Conservation (phyloP, 1,140 invertebrate genomes). For the Mactra quadrangularis region DNA sequence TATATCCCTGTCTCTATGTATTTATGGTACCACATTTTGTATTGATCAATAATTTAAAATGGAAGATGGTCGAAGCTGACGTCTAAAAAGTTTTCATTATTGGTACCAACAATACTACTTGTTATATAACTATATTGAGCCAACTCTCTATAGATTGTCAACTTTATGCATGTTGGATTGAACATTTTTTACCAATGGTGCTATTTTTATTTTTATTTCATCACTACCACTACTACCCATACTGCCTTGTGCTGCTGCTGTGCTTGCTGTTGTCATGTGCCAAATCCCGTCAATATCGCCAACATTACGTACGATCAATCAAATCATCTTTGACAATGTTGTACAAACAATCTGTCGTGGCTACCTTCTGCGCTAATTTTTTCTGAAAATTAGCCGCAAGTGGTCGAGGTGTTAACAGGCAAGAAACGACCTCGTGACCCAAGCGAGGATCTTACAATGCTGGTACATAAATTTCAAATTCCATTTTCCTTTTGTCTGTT, state of each 20-base stretch:
- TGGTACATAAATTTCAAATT: slow-evolving; percentile 88
- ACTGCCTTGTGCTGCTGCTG: slow-evolving; percentile 81
- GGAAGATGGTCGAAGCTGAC: no score
- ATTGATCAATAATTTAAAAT: no score
- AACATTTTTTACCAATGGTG: slow-evolving; percentile 80
- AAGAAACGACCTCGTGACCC: slow-evolving; percentile 94
- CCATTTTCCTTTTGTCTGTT: slow-evolving; percentile 16
- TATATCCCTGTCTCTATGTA: no score
- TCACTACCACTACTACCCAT: slow-evolving; percentile 75
- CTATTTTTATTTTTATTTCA: slow-evolving; percentile 82
- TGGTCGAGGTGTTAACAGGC: slow-evolving; percentile 87
- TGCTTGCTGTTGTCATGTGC: slow-evolving; percentile 85
- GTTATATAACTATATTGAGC: no score
- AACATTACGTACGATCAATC: slow-evolving; percentile 82
- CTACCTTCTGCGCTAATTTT: slow-evolving; percentile 59
- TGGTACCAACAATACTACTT: no score
- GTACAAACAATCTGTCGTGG: slow-evolving; percentile 52
- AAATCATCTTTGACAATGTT: slow-evolving; percentile 81
- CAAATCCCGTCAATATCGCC: slow-evolving; percentile 81
- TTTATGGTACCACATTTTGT: no score
- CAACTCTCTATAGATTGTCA: slow-evolving; percentile 19
- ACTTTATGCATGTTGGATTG: slow-evolving; percentile 79
- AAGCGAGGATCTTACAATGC: slow-evolving; percentile 92
- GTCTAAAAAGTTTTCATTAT: no score
- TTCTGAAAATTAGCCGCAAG: slow-evolving; percentile 83